Evolutionary conservation across 1,140 invertebrate species (phyloP), one percentile per base, ranked within the genome.

Genomic region (Babylonia areolata): DNA sequence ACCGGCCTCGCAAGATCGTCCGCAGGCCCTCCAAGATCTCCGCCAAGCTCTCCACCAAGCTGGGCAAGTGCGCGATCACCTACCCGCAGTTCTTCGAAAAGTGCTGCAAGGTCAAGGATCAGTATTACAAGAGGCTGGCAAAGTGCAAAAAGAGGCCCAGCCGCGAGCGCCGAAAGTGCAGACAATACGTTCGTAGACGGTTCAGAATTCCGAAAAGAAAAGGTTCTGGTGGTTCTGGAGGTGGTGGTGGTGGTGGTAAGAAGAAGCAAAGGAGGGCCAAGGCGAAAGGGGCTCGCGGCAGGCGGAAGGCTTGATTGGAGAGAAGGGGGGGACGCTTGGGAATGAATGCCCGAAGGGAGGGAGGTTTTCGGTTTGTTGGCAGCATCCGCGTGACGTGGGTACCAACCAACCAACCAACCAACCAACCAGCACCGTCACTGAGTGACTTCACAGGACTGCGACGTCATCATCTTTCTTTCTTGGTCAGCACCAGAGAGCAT

Each of bases 81-180:
- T 86, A 33, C 46, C 80, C 80, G 11, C 82, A 83, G 54, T 82
- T 82, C 71, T 86, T 86, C 46, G 58, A 78, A 78, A 86, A 86
- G 80, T 86, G 85, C 35, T 86, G 85, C 51, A 51, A 54, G 79
- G 82, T 83, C 64, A 37, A 51, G 31, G 81, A 81, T n/a, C 46
- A 86, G 31, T 86, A 82, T 75, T 82, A 86, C 33, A 77, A 82
- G 46, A 51, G 54, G 33, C 42, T 81, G 80, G 15, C n/a, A 15
- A 86, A 77, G 80, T 86, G 85, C 79, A 83, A 78, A 64, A 77
- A 58, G 31, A 3, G 81, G 20, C 42, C 85, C 2, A 28, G 23
- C 37, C n/a, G 35, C 11, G 80, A 86, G 54, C 64, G 85, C 5
- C 54, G 46, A n/a, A 51, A 77, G 46, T 86, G 85, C 42, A 58